Evolutionary conservation across 2,797 vertebrate species (phyloP).

Genomic region (Rhynchonycteris naso): DNA sequence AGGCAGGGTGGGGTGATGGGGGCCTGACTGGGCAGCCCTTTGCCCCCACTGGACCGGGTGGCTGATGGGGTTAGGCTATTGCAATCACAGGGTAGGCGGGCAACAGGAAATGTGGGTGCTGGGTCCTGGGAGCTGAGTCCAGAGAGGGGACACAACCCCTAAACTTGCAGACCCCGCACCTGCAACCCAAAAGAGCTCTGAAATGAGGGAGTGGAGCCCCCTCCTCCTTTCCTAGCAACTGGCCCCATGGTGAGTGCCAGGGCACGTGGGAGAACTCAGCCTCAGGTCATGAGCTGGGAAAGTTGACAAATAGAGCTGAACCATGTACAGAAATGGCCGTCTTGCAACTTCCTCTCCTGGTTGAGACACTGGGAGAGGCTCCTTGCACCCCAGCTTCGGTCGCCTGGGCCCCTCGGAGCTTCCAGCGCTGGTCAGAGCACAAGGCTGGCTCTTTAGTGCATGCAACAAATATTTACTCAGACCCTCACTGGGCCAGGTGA

Average conservation of each 20-base stretch:
- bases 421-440: background rate
- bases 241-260: background rate
- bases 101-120: slow-evolving; percentile 48
- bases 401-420: background rate
- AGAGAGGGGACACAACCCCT: background rate
- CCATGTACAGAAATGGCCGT: slow-evolving; percentile 61
- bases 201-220: background rate
- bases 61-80: background rate
- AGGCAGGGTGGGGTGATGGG: background rate
- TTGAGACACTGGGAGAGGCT: slow-evolving; percentile 77
- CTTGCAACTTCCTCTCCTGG: slow-evolving; percentile 81
- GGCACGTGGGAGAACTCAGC: background rate
- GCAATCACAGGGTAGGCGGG: background rate
- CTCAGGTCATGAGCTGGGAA: slow-evolving; percentile 52
- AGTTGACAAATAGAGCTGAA: slow-evolving; percentile 40
- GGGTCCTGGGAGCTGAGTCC: background rate
- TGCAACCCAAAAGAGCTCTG: background rate
- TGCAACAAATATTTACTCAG: background rate
- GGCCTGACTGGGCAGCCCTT: background rate
- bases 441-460: background rate
- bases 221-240: background rate
- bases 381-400: slow-evolving; percentile 27
- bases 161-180: background rate
- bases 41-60: background rate
- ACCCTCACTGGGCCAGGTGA: background rate